A percentile compares a stretch with the other conserved stretches of the same genome.
These are phyloP conservation scores for Coendou prehensilis DNA, from an alignment of 2,797 vertebrate species.

Conservation along the genomic window DNA sequence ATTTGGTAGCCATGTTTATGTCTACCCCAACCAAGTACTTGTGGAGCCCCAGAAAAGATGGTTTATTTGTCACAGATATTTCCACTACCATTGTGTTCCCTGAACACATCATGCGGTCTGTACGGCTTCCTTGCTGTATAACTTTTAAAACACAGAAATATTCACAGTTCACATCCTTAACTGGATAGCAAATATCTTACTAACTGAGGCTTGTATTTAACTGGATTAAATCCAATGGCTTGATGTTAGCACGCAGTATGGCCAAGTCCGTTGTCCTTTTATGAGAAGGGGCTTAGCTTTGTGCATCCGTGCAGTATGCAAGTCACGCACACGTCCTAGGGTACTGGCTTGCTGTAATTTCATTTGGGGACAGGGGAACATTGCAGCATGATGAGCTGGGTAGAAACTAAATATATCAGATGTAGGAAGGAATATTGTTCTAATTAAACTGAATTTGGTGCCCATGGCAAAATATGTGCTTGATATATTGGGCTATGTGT, in stretches of 20 bases:
- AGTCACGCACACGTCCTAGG: neutral
- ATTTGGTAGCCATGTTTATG: neutral
- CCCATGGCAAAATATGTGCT: conserved; percentile 57
- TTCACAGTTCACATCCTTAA: conserved; percentile 62
- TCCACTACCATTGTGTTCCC: neutral
- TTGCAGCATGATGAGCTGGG: neutral
- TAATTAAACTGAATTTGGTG: conserved; percentile 80
- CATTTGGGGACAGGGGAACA: conserved; percentile 54
- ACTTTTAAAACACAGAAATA: conserved; percentile 64
- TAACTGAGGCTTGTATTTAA: conserved; percentile 69
- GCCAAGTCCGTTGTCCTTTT: conserved; percentile 62
- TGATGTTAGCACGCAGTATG: conserved; percentile 24
- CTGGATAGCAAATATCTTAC: conserved; percentile 47
- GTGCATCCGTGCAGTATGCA: neutral
- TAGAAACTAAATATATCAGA: conserved; percentile 70
- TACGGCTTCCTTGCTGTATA: neutral
- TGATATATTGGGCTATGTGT: conserved; percentile 64
- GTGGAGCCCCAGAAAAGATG: neutral
- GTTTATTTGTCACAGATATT: neutral
- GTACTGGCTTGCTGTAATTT: conserved; percentile 25
- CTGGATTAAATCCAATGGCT: conserved; percentile 73
- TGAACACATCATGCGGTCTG: neutral
- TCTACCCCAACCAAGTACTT: neutral
- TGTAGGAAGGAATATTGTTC: conserved; percentile 61
- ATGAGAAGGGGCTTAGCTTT: conserved; percentile 61